phyloP scores from a whole-genome alignment of 2,113 vertebrate species.

The Eurystomus gularis region DNA sequence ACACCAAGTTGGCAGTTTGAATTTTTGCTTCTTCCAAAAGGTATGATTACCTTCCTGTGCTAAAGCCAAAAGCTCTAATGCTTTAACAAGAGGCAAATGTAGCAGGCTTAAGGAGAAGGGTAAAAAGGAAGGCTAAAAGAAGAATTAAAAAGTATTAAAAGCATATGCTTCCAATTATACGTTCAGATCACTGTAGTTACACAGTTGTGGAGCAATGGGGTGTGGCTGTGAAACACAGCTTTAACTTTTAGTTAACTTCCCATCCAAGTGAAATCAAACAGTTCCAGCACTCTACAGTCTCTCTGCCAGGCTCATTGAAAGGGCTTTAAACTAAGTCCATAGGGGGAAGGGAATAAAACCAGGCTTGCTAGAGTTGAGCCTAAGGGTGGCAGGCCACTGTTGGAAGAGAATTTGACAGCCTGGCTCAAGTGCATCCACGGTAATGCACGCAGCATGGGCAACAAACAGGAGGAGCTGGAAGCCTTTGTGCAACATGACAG shows the following conservation, averaged over 20 bases:
- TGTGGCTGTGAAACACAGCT: not conserved
- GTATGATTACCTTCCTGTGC: not conserved
- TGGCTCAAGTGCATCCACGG: too few species aligned
- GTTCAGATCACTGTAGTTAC: not conserved
- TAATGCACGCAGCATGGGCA: too few species aligned
- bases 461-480: too few species aligned
- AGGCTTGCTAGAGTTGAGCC: too few species aligned
- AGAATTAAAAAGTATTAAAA: not conserved
- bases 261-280: not conserved
- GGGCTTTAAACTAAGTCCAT: too few species aligned
- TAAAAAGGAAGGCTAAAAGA: not conserved
- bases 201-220: not conserved
- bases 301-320: too few species aligned
- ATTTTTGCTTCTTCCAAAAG: not conserved
- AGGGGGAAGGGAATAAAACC: too few species aligned
- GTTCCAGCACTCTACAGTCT: not conserved
- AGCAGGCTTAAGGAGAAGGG: not conserved
- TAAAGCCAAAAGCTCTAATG: not conserved
- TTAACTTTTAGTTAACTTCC: not conserved
- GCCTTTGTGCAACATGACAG: too few species aligned
- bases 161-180: not conserved
- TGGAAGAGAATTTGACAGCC: too few species aligned
- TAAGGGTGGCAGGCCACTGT: too few species aligned
- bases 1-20: not conserved
- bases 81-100: not conserved